Evolutionary conservation across 2,888 invertebrate species (phyloP).

Genomic region (Ennomos quercinarius): DNA sequence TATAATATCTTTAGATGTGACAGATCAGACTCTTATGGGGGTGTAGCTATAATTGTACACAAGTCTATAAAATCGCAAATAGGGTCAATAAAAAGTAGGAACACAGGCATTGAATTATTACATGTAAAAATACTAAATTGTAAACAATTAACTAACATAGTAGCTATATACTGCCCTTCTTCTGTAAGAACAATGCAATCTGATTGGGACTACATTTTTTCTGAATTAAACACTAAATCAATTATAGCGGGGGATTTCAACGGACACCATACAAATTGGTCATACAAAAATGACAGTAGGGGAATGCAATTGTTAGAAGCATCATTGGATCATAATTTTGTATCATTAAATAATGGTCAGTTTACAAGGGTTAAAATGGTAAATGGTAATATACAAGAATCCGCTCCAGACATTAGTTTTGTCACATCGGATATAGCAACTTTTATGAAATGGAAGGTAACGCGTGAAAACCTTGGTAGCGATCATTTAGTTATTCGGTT

Average conservation of each 20-base stretch:
- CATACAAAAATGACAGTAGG: slow-evolving; percentile 18
- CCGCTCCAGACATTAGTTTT: slow-evolving; percentile 20
- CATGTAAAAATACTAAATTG: slow-evolving; percentile 1
- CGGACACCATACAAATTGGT: slow-evolving; percentile 32
- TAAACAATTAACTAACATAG: neutral
- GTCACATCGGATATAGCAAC: slow-evolving; percentile 21
- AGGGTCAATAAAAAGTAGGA: neutral
- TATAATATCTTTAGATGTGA: slow-evolving; percentile 5
- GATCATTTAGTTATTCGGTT: slow-evolving; percentile 23
- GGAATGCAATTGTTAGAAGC: slow-evolving; percentile 20
- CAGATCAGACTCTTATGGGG: slow-evolving; percentile 20
- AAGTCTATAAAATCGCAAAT: slow-evolving; percentile 3
- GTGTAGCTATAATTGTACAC: slow-evolving; percentile 21
- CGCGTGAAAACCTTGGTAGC: slow-evolving; percentile 27
- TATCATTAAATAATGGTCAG: slow-evolving; percentile 27
- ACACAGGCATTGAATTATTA: slow-evolving; percentile 3
- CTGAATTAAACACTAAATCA: slow-evolving; percentile 8
- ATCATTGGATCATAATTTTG: slow-evolving; percentile 23
- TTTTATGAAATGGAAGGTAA: slow-evolving; percentile 17
- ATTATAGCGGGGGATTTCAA: slow-evolving; percentile 35
- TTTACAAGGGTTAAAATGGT: slow-evolving; percentile 36
- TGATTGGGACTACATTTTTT: neutral
- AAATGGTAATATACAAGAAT: neutral
- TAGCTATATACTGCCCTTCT: neutral
- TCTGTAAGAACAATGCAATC: neutral